Evolutionary conservation across 2,888 invertebrate genomes (phyloP).

Genomic region (Melanchra persicariae): DNA sequence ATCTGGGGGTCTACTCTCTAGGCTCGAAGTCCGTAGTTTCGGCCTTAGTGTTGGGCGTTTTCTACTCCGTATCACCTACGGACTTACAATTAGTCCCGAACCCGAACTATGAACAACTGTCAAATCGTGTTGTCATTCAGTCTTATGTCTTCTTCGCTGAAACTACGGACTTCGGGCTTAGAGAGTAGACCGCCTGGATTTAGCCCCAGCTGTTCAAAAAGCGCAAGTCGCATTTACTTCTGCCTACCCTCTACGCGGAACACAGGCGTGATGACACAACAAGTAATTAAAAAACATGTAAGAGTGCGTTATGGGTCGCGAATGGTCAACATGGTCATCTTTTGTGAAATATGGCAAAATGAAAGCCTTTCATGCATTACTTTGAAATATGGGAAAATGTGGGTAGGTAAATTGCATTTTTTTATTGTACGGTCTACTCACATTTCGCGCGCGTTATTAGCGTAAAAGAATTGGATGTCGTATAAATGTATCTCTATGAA

Average conservation of each 20-base stretch:
- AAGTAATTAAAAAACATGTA: neutral
- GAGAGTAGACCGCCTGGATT: too few species aligned
- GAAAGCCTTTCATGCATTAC: conserved; percentile 13
- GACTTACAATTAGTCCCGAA: too few species aligned
- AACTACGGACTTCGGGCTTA: too few species aligned
- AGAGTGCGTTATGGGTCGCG: neutral
- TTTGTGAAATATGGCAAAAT: conserved; percentile 30
- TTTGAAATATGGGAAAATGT: conserved; percentile 28
- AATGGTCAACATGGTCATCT: conserved; percentile 23
- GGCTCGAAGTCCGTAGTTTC: too few species aligned
- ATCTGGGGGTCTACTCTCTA: too few species aligned
- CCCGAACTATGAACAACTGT: too few species aligned
- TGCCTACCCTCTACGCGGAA: neutral
- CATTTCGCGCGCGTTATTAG: neutral
- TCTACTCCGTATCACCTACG: too few species aligned
- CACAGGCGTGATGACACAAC: neutral
- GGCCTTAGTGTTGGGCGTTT: too few species aligned
- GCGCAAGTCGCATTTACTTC: neutral
- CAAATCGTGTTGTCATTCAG: too few species aligned
- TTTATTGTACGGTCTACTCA: neutral
- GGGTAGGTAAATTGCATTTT: conserved; percentile 25
- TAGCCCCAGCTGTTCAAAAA: too few species aligned
- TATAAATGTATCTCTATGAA: neutral
- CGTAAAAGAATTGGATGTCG: neutral
- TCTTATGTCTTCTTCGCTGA: too few species aligned